Evolutionary conservation across 2,797 vertebrate species (phyloP).

Genomic region (Gobio occitaniae): DNA sequence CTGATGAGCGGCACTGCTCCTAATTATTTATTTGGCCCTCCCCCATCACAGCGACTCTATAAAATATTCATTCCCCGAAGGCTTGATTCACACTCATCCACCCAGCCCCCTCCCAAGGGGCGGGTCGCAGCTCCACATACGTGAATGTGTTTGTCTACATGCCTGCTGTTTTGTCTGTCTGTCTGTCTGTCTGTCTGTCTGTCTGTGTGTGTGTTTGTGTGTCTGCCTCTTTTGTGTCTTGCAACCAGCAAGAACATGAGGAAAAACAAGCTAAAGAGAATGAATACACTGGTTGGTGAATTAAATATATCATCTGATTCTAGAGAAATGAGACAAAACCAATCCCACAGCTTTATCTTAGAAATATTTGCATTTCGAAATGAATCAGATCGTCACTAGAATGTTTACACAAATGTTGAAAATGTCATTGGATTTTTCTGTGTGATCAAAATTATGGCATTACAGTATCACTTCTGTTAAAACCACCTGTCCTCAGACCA

Average conservation of each 20-base stretch:
- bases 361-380: background rate
- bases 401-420: background rate
- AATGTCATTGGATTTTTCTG: background rate
- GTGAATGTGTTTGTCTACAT: constrained; percentile 24
- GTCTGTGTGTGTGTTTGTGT: background rate
- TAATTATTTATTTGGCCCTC: constrained; percentile 76
- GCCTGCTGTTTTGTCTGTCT: constrained; percentile 37
- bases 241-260: background rate
- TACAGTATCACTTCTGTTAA: background rate
- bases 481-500: background rate
- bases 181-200: no score
- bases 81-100: constrained; percentile 45
- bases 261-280: background rate
- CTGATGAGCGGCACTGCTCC: constrained; percentile 54
- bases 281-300: background rate
- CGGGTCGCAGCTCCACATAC: background rate
- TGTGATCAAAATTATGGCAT: background rate
- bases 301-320: background rate
- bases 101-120: constrained; percentile 60
- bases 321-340: background rate
- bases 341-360: background rate
- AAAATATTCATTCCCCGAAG: constrained; percentile 74
- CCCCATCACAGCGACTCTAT: constrained; percentile 64
- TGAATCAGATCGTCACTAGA: background rate
- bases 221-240: constrained; percentile 24